Evolutionary conservation across 2,113 vertebrate species (phyloP).

Genomic region (Lonchura striata): DNA sequence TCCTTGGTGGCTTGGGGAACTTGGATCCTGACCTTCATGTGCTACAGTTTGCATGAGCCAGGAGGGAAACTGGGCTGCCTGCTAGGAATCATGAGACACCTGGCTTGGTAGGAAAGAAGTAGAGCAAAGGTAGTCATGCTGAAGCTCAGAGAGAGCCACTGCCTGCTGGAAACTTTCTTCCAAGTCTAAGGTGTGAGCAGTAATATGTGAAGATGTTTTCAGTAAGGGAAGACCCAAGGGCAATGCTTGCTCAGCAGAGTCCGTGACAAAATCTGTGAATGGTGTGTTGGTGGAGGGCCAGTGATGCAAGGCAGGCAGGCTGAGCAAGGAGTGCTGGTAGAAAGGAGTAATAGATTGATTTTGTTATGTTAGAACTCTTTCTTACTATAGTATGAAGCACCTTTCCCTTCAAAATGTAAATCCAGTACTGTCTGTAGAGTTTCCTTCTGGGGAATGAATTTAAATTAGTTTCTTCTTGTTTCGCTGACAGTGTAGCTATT

Average conservation of each 20-base stretch:
- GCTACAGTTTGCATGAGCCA: not conserved
- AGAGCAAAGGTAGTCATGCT: not conserved
- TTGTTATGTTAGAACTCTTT: not conserved
- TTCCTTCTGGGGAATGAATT: not conserved
- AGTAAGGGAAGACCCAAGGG: not conserved
- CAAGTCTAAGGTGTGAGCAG: not conserved
- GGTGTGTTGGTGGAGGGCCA: not conserved
- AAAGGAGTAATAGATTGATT: not conserved
- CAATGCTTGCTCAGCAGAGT: not conserved
- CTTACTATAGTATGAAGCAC: not conserved
- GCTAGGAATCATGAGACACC: not conserved
- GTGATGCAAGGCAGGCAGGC: not conserved
- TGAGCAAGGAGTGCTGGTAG: not conserved
- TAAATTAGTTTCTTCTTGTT: conserved; percentile 16
- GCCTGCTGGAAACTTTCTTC: not conserved
- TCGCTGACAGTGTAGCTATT: not conserved
- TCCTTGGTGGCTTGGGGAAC: not conserved
- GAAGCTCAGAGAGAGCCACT: not conserved
- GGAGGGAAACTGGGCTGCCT: not conserved
- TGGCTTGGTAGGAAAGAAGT: not conserved
- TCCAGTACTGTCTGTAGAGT: not conserved
- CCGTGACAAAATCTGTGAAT: fast-evolving
- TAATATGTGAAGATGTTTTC: not conserved
- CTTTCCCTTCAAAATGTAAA: not conserved
- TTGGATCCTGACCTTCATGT: not conserved